Evolutionary conservation across 2,113 vertebrate genomes (phyloP), one percentile per base, ranked within the genome.

Genomic region (Heterotis niloticus): DNA sequence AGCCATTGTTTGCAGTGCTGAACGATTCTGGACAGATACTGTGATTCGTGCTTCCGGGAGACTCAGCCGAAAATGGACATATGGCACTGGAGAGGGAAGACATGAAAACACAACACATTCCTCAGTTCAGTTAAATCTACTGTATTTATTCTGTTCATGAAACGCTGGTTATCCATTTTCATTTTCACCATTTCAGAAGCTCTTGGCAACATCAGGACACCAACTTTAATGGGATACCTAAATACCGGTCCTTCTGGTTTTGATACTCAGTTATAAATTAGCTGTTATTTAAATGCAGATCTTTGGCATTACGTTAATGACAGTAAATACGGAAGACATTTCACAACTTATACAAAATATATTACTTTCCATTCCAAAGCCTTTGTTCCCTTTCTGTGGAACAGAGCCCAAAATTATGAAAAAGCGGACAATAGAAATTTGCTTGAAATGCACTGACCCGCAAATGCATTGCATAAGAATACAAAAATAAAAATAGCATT

Each of bases 301-400:
- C 90, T 92, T 93, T 93, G 91, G 91, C 91, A 89, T 84, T 79
- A 81, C 83, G 81, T 81, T 84, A 86, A 84, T 82, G 81, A 78
- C 79, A 82, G 80, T 83, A 87, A 88, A 87, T 87, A 86, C 79
- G 78, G 70, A 71, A 83, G 79, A 79, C 68, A 74, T 52, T n/a
- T 71, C 17, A 85, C 70, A 82, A 87, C 84, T 83, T 78, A 85
- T 83, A 85, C 78, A 86, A 88, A 89, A 93, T 93, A 93, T 93
- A 93, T 93, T 93, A 90, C 75, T 92, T 85, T 90, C 85, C 87
- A 88, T 90, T 91, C 87, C 88, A 70, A 81, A 90, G 79, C 85
- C 81, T 81, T 87, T 86, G 88, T 90, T 82, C 85, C 90, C 89
- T 92, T 44, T 44, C 34, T 44, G 34, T 44, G 34, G 91, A 92